Evolutionary conservation across 37 sponge, comb jelly and placozoan genomes (phyloP), one percentile per base, ranked within the genome.

Genomic region (Axinella damicornis): DNA sequence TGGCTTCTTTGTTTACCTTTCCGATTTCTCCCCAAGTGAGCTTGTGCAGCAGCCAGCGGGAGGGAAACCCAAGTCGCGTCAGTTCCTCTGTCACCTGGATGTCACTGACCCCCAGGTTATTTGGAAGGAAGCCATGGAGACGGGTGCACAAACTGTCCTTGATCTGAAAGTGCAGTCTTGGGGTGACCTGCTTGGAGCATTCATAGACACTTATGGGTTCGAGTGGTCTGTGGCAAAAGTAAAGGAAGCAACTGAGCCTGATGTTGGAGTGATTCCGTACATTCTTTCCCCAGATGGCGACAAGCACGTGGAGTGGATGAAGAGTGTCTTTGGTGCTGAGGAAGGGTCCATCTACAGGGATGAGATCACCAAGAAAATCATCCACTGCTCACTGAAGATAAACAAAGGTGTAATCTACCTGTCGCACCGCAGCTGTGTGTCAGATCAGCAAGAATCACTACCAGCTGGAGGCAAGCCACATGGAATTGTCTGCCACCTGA

Each of bases 161-260:
- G 85, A 85, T n/a, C 35, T 90, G 25, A 65, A 84, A 59, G 81
- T 90, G 15, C 90, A 90, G 62, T 79, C 20, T 37, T 90, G 90
- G 90, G 90, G 90, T 37, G 90, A 74, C 19, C 27, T 84, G 41
- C 69, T 74, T 60, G 90, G 90, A 1, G 64, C 30, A 2, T 24
- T 84, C 15, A 16, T 27, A 20, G 90, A 90, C 28, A 27, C 58
- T 0, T 79, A 34, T 53, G 85, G 85, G 5, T 90, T 57, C 55
- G 32, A 65, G 40, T 90, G 90, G 90, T 72, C 74, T 0, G 21
- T 83, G n/a, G 14, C 54, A 9, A 56, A 65, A 30, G 34, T 31
- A 11, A 20, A 46, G 46, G 6, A 46, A 46, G 6, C 46, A 12
- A 9, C 46, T 9, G 46, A 46, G 9, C 46, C 46, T 4, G 32